Base-by-base conservation (phyloP, 2,888 invertebrate genomes). In the Galerucella nymphaeae region DNA sequence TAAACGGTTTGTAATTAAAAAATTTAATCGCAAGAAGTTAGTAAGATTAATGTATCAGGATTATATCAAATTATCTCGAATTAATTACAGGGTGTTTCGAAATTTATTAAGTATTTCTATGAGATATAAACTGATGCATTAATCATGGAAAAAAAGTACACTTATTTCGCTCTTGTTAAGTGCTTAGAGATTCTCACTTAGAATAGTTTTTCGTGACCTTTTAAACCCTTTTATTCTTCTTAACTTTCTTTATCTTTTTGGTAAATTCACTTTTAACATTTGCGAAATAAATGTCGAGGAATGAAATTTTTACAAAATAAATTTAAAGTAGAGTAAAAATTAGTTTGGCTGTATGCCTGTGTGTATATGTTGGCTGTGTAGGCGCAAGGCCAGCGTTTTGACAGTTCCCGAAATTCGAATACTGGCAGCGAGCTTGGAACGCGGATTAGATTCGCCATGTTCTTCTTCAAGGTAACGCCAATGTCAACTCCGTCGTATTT, bases 351-450 rank as follows among this genome's bases (percentile, higher is more conserved):
- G 80, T 82, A 78, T 69, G 78, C 77, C 81, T 82, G 81, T 82
- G 81, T 82, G 82, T 82, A 80, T 85, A 81, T 85, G 84, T 84
- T 86, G 83, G 85, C 85, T 80, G 78, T 80, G 78, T 87, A 91
- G 91, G 89, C 90, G 90, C 88, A 92, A 91, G 88, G 89, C 90
- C 89, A 92, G 91, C 89, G 90, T 91, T 86, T 89, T 93, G 90
- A 90, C 91, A 87, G 90, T 93, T 81, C 94, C 94, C 79, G 93
- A 93, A 90, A 94, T 94, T 85, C 92, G 94, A 84, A 93, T 94
- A 84, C 89, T 94, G 89, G 93, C 93, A 85, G 93, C 94, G 82
- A 94, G 94, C 87, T 89, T 93, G 90, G 94, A 94, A 89, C 90
- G 92, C 83, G 93, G 93, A 83, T 89, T 93, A 88, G 93, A 94